Conservation (phyloP, 2,113 vertebrate genomes). For the Perognathus longimembris region DNA sequence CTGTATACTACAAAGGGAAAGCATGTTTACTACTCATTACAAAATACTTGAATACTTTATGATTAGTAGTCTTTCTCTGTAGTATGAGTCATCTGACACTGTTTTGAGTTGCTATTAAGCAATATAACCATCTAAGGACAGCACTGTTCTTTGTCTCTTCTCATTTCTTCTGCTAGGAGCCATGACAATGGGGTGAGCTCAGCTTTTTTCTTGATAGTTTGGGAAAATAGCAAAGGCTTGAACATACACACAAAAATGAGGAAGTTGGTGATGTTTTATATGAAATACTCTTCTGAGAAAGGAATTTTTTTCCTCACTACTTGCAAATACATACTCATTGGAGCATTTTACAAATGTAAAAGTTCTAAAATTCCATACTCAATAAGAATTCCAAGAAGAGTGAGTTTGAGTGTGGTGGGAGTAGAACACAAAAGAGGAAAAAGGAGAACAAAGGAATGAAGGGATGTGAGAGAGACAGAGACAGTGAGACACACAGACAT, state of each 20-base stretch:
- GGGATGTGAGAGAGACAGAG: not conserved
- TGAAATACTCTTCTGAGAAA: not conserved
- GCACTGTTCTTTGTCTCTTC: not conserved
- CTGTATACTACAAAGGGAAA: not conserved
- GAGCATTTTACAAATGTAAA: not conserved
- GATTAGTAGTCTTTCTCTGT: not conserved
- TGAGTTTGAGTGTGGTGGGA: not conserved
- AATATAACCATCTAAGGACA: not conserved
- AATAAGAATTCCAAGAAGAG: not conserved
- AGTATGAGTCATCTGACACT: not conserved
- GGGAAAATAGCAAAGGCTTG: not conserved
- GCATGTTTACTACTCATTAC: not conserved
- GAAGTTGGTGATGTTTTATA: not conserved
- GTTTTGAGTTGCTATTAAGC: too few species aligned
- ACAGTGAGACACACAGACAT: not conserved
- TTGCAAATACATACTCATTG: not conserved
- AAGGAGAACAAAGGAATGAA: not conserved
- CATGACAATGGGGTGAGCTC: not conserved
- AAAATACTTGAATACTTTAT: not conserved
- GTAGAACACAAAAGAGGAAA: too few species aligned
- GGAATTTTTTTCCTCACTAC: not conserved
- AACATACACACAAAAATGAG: not conserved
- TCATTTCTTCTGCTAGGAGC: not conserved
- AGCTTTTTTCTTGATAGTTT: not conserved
- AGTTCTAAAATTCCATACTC: not conserved